Evolutionary conservation across 1,140 invertebrate genomes (phyloP), one percentile per base, ranked within the genome.

Genomic region (Drosophila willistoni): DNA sequence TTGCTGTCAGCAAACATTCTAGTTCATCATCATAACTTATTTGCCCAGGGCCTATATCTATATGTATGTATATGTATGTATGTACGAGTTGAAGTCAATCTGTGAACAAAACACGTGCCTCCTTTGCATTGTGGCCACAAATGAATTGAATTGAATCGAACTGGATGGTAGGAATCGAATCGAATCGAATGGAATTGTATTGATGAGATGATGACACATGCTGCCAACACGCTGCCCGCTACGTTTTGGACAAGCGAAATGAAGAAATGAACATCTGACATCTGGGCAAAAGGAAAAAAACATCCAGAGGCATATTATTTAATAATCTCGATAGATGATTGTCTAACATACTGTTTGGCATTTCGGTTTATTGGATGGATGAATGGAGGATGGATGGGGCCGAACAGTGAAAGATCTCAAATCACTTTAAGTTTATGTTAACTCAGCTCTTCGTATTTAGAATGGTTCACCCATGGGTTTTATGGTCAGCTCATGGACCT

Each of bases 401-500:
- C 29, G 7, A 29, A 29, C 7, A 29, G 29, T 29, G 6, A 7
- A 29, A 29, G 29, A 29, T 29, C 3, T 29, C 29, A 29, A 29
- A 6, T 1, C 29, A 29, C 29, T 29, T 29, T 29, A 29, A 29
- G 29, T 7, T 29, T 29, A 6, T 29, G 29, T 29, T 29, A 0
- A 29, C 22, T 3, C 22, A 3, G 0, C 29, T 0, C 6, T 6
- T 39, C 12, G 36, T 13, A 13, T 13, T 56, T 56, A 90, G 25
- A 90, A 90, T 5, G 81, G 81, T 60, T 90, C 90, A 0, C 90
- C 85, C 77, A 90, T 73, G 17, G 91, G 91, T 71, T 91, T 91
- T 7, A 92, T 78, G 51, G 68, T 92, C 41, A 92, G 64, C 56
- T 92, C 91, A 59, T 92, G 91, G 10, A 92, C 94, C 82, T 94